phyloP scores from a whole-genome alignment of 2,888 invertebrate genomes.

The Carcina quercana region DNA sequence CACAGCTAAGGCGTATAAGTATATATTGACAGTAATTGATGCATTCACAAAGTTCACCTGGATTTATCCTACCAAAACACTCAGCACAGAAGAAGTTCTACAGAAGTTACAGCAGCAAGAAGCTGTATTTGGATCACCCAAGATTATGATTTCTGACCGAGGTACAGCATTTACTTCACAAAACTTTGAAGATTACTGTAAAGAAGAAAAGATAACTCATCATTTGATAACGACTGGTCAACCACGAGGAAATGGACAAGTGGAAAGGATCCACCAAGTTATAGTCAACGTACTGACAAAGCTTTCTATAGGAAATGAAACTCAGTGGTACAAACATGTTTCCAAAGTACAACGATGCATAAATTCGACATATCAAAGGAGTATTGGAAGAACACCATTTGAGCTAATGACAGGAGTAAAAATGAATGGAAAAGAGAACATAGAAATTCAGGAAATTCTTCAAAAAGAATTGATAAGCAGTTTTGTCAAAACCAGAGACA shows the following conservation, averaged over 20 bases:
- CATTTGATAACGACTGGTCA: conserved; percentile 9
- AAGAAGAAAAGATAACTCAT: conserved; percentile 14
- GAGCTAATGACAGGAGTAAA: conserved; percentile 13
- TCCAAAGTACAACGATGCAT: conserved; percentile 11
- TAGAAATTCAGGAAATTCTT: conserved; percentile 13
- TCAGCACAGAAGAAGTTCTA: conserved; percentile 27
- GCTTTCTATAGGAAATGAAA: conserved; percentile 11
- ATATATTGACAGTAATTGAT: conserved; percentile 32
- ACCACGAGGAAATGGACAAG: conserved; percentile 14
- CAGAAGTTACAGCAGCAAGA: conserved; percentile 25
- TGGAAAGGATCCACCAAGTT: conserved; percentile 15
- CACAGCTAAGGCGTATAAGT: conserved; percentile 27
- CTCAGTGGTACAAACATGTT: conserved; percentile 12
- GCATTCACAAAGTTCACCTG: conserved; percentile 33
- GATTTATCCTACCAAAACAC: conserved; percentile 29
- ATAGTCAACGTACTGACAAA: conserved; percentile 17
- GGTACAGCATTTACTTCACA: conserved; percentile 15
- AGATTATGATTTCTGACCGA: conserved; percentile 16
- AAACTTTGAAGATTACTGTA: conserved; percentile 15
- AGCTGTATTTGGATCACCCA: conserved; percentile 14
- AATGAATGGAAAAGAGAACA: conserved; percentile 16
- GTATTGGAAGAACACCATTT: conserved; percentile 15
- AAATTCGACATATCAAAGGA: conserved; percentile 19
- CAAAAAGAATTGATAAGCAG: conserved; percentile 14
- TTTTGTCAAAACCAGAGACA: conserved; percentile 8